Evolutionary conservation across 2,797 vertebrate genomes (phyloP), one percentile per base, ranked within the genome.

Genomic region (Dallia pectoralis): DNA sequence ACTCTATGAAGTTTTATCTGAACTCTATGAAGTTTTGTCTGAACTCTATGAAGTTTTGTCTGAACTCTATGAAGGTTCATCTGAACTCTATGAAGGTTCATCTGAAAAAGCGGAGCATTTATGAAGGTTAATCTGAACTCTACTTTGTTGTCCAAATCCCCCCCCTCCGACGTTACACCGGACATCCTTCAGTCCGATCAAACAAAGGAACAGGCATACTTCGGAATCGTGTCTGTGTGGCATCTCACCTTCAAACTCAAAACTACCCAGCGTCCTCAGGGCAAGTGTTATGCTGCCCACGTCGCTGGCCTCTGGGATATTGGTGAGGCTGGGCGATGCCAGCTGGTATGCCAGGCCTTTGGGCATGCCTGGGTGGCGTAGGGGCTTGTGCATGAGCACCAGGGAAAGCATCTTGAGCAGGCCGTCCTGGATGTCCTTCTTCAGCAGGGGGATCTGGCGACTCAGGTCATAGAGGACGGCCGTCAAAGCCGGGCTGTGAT

Each of bases 391-490:
- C 98, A 99, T 99, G 14, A 99, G 89, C 75, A 99, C 98, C 74
- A 99, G 89, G 1, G 98, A 99, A 0, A 99, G 94, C 98, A 99
- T 99, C 90, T 99, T 99, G 83, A 99, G 89, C 36, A 99, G 93
- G 22, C 98, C 98, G 0, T 99, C 98, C 88, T 99, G 97, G 85
- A 99, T 99, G 84, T 99, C 97, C 80, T 98, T 99, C 92, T 99
- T 99, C 78, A 99, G 87, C 91, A 94, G 97, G 0, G 98, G 96
- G 85, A 99, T 99, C 89, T 99, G 98, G 7, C 96, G 96, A 81
- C 97, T 98, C 91, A 99, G 88, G 93, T 99, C 98, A 0, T 99
- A 98, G 44, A 99, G 93, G 70, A 99, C 98, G 0, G 98, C 95
- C 0, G 98, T 99, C 71, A 99, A 89, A 3, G 98, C 97, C 48